These are phyloP conservation scores for Lamellibrachia columna DNA, from an alignment of 2,888 invertebrate genomes.

Conservation along the genomic window DNA sequence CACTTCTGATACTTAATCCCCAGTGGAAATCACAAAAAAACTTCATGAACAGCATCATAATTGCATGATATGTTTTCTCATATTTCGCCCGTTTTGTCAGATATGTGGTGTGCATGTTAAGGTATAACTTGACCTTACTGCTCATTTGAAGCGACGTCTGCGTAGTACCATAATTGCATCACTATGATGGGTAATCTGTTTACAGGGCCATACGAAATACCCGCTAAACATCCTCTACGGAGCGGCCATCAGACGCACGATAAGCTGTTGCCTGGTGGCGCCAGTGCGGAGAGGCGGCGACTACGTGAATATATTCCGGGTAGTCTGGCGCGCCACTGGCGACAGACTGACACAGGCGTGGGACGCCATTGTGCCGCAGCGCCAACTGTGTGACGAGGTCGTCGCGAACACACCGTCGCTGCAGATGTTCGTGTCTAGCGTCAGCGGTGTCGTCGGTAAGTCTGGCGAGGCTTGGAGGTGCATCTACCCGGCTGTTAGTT, in stretches of 20 bases:
- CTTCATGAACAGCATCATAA: too few relatives aligned
- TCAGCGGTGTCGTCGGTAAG: neutral
- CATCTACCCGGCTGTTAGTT: neutral
- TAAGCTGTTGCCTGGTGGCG: neutral
- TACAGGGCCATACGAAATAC: neutral
- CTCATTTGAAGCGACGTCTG: neutral
- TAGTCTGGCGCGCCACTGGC: neutral
- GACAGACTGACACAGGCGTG: neutral
- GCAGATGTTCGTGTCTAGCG: neutral
- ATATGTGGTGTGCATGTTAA: too few relatives aligned
- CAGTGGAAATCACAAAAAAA: too few relatives aligned
- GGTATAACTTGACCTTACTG: neutral
- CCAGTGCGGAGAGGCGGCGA: neutral
- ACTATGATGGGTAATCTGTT: neutral
- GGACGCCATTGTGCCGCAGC: slow-evolving; percentile 2
- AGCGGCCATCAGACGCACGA: neutral
- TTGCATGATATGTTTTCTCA: too few relatives aligned
- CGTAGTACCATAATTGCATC: neutral
- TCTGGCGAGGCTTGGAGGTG: neutral
- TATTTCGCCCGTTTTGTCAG: too few relatives aligned
- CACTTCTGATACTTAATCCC: too few relatives aligned
- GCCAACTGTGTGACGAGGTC: neutral
- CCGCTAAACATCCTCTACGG: neutral
- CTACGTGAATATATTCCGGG: neutral
- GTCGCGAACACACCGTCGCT: neutral